Conservation (phyloP, 2,797 vertebrate species). For the Falco naumanni region DNA sequence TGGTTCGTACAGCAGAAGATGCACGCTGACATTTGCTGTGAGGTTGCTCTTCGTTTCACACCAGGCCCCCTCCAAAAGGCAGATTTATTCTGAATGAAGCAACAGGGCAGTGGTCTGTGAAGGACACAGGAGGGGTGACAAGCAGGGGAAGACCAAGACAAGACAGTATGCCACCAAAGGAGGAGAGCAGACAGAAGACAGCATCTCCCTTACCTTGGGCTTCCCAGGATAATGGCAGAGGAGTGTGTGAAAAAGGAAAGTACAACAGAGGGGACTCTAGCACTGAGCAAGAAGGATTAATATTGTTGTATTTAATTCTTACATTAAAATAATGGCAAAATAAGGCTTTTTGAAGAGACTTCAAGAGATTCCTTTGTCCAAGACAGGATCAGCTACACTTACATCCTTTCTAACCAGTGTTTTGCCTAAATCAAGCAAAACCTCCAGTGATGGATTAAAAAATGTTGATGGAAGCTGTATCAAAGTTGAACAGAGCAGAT, state of each 20-base stretch:
- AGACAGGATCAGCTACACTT: neutral
- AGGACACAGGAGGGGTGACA: neutral
- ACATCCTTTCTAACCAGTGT: neutral
- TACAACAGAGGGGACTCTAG: neutral
- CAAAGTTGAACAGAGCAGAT: neutral
- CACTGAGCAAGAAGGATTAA: neutral
- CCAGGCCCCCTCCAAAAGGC: neutral
- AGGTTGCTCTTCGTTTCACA: neutral
- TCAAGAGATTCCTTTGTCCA: neutral
- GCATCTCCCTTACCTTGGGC: neutral
- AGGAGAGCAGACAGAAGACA: neutral
- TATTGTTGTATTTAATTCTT: neutral
- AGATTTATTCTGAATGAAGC: neutral
- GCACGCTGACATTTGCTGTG: rapidly evolving
- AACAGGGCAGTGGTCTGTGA: neutral
- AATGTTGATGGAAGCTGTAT: neutral
- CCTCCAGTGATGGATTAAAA: neutral
- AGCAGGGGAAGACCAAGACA: neutral
- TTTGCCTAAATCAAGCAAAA: neutral
- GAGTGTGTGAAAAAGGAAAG: neutral
- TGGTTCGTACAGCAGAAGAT: neutral
- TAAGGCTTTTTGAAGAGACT: neutral
- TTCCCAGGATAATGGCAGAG: neutral
- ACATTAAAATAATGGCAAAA: neutral
- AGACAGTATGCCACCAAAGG: neutral